These are phyloP conservation scores for Canis aureus DNA, from an alignment of 2,113 vertebrate species.

Conservation along the genomic window DNA sequence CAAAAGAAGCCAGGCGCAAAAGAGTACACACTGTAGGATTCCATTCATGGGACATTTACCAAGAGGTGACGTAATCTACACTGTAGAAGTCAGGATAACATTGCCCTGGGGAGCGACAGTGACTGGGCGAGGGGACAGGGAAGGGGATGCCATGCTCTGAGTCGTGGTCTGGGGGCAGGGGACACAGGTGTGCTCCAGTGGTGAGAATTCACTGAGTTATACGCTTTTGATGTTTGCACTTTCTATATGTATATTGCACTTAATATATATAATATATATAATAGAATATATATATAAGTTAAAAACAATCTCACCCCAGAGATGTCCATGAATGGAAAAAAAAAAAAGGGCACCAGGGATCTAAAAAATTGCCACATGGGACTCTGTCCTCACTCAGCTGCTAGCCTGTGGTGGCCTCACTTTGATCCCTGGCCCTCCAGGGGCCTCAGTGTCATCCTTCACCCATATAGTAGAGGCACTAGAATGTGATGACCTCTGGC, in stretches of 20 bases:
- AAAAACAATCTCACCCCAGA: background rate
- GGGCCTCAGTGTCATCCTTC: background rate
- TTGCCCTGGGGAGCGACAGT: background rate
- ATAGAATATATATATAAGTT: background rate
- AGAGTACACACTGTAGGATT: background rate
- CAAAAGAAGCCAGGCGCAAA: background rate
- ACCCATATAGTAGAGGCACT: background rate
- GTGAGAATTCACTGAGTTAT: background rate
- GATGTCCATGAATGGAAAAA: background rate
- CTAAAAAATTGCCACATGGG: background rate
- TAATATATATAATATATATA: too few species aligned
- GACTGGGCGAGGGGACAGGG: background rate
- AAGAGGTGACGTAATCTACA: rapidly evolving
- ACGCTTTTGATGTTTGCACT: background rate
- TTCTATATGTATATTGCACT: background rate
- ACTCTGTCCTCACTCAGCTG: background rate
- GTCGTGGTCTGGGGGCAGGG: background rate
- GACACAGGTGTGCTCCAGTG: background rate
- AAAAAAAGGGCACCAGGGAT: background rate
- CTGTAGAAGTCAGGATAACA: background rate
- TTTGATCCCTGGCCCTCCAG: background rate
- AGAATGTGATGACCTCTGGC: background rate
- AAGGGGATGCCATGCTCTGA: background rate
- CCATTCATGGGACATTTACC: background rate
- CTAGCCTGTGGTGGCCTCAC: background rate